A percentile compares a stretch with the other conserved stretches of the same genome.
These are phyloP conservation scores for Macrophya annulata DNA, from an alignment of 2,888 invertebrate genomes.

Conservation along the genomic window DNA sequence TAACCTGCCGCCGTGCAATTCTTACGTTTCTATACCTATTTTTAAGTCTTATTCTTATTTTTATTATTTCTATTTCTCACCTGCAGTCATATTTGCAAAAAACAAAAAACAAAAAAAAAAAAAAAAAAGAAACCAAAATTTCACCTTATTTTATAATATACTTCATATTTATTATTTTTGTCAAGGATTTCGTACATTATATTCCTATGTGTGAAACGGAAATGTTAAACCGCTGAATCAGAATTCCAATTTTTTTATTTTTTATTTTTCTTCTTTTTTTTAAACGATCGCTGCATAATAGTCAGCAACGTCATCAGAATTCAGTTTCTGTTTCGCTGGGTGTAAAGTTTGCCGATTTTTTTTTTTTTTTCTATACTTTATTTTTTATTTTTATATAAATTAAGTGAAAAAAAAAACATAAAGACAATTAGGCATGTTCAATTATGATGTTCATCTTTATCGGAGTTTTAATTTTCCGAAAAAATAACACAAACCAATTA, in stretches of 20 bases:
- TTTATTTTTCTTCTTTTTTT: neutral
- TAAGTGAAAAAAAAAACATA: neutral
- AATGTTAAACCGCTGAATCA: slow-evolving; percentile 6
- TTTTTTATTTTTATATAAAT: too few relatives aligned
- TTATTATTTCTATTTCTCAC: neutral
- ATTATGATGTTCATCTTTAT: too few relatives aligned
- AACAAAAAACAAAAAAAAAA: too few relatives aligned
- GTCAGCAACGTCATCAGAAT: neutral
- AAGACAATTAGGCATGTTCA: too few relatives aligned
- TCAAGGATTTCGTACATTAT: neutral
- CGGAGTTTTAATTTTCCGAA: too few relatives aligned
- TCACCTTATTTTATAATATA: neutral
- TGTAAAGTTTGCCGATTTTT: neutral
- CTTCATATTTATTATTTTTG: neutral
- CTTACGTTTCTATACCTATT: neutral
- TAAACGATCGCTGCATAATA: neutral
- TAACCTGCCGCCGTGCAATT: slow-evolving; percentile 14
- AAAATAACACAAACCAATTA: too few relatives aligned
- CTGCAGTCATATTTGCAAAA: neutral
- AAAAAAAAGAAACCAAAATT: neutral
- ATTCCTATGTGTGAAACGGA: neutral
- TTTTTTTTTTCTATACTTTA: too few relatives aligned
- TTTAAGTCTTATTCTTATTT: neutral
- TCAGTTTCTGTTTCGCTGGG: neutral
- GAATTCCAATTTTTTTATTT: too few relatives aligned